These are phyloP conservation scores for Acanthis flammea DNA, from an alignment of 2,797 vertebrate species.

Conservation along the genomic window DNA sequence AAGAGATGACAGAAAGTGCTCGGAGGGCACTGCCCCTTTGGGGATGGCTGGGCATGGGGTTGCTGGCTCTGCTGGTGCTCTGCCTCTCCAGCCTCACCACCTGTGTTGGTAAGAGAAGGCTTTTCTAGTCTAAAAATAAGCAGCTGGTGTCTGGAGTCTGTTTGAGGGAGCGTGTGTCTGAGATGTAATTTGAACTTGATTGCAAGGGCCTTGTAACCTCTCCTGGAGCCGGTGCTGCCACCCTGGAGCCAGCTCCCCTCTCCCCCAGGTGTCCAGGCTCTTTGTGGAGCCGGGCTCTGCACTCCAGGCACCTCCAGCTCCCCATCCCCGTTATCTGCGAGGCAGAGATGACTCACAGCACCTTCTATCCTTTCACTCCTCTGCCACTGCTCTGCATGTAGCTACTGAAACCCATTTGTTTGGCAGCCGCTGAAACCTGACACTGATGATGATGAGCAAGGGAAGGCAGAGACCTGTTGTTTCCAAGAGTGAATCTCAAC, in stretches of 20 bases:
- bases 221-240: background rate
- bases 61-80: background rate
- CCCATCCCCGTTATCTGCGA: background rate
- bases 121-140: constrained; percentile 29
- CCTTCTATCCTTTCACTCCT: constrained; percentile 9
- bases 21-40: rapidly evolving
- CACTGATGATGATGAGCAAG: constrained; percentile 44
- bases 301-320: constrained; percentile 2
- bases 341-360: background rate
- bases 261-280: background rate
- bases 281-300: background rate
- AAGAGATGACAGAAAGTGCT: background rate
- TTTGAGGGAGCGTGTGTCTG: background rate
- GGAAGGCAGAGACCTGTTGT: background rate
- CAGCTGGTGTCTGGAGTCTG: constrained; percentile 33
- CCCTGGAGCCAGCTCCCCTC: background rate
- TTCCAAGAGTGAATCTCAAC: constrained; percentile 17
- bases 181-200: constrained; percentile 20
- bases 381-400: background rate
- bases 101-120: background rate
- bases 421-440: constrained; percentile 17
- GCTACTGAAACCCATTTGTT: constrained; percentile 46
- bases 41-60: rapidly evolving
- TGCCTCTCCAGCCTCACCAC: background rate
- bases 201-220: background rate